Evolutionary conservation across 2,797 vertebrate species (phyloP), one percentile per base, ranked within the genome.

Genomic region (Calcarius lapponicus): DNA sequence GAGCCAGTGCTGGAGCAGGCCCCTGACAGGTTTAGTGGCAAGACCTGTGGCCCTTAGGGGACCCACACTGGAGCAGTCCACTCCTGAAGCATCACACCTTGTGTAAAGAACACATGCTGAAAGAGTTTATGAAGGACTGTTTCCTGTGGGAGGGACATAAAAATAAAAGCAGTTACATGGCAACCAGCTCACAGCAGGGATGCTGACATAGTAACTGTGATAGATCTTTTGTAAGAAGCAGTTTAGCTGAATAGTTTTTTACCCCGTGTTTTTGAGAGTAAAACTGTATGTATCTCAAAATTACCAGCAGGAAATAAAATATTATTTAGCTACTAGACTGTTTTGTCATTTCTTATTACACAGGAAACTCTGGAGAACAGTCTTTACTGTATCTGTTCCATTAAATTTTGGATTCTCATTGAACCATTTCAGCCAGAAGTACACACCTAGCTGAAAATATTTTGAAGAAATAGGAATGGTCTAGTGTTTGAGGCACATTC

Each of bases 1-100:
- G 13, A 61, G 10, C n/a, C 25, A 0, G 0, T 10, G 5, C 43
- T 45, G 24, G 13, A 71, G 38, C 42, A 64, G 61, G 17, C 17
- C 21, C 19, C 21, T 79, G 53, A 36, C 48, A 45, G 31, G 43
- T 54, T 78, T 58, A 71, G 31, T 67, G 82, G 24, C 24, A 64
- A 79, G 43, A 64, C 6, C 21, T 21, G 28, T 64, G 53, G 9
- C 22, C 65, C 24, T 5, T 2, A 0, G 21, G 32, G 21, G 7
- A 38, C 10, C 74, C 26, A 17, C 14, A 18, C 8, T 91, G 64
- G 26, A 76, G 21, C 64, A 65, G 47, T 18, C 36, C 40, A 18
- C 17, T 86, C 25, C 28, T 34, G 61, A 51, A 70, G 56, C 34
- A 47, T 14, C 32, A 25, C 7, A 32, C 29, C 28, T 40, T 2